Percentiles rank a stretch among this genome's conserved stretches.
Evolutionary conservation across 2,797 vertebrate genomes (phyloP).

Genomic region (Premnoplex brunnescens): DNA sequence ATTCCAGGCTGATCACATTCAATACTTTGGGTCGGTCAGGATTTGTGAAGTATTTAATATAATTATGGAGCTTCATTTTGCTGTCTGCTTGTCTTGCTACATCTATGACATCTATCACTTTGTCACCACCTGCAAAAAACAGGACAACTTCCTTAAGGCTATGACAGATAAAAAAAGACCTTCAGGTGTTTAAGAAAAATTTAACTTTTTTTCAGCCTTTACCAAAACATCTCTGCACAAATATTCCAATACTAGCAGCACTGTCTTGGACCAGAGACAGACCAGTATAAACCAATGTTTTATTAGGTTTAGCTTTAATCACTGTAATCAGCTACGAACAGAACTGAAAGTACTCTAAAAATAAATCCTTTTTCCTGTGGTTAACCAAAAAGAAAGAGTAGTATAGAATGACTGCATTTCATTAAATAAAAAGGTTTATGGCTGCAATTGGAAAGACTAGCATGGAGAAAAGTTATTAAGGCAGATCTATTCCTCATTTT

Average conservation of each 20-base stretch:
- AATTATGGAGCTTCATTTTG: slow-evolving; percentile 97
- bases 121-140: slow-evolving; percentile 87
- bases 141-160: slow-evolving; percentile 16
- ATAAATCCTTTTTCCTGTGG: background rate
- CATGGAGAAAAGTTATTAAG: background rate
- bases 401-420: background rate
- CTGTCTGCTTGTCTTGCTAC: slow-evolving; percentile 98
- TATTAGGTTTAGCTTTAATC: background rate
- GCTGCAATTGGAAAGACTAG: background rate
- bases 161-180: background rate
- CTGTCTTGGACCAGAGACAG: background rate
- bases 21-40: slow-evolving; percentile 92
- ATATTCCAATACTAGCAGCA: background rate
- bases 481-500: background rate
- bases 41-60: slow-evolving; percentile 93
- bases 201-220: background rate
- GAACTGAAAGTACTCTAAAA: slow-evolving; percentile 16
- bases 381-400: background rate
- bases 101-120: slow-evolving; percentile 97
- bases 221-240: background rate
- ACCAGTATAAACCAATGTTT: background rate
- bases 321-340: background rate
- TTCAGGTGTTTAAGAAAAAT: background rate
- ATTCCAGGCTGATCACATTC: slow-evolving; percentile 99
- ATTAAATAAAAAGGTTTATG: background rate